Base-by-base conservation (phyloP, 2,888 invertebrate species). In the Pherbina coryleti region DNA sequence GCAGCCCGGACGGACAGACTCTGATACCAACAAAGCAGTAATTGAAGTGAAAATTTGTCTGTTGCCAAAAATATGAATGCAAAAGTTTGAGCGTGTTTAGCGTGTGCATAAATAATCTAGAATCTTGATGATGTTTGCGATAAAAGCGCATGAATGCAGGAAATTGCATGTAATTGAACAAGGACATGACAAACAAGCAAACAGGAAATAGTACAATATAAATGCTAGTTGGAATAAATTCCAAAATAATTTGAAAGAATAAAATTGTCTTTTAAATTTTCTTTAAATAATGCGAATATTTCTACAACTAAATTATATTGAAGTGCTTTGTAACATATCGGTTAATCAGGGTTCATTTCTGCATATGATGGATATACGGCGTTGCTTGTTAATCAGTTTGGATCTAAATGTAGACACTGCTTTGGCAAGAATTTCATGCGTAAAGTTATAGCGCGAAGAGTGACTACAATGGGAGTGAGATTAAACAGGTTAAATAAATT, bases 331-430 rank as follows among this genome's bases (percentile, higher is more conserved):
- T 9, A 25, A 60, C 28, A 28, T 8, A 66, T n/a, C 17, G 19
- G 11, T 44, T n/a, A 14, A 70, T 72, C 74, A 89, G 5, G 94
- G 94, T 82, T 94, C 93, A 88, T 94, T 94, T 86, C 97, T 91
- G 87, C 93, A 94, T 84, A 97, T 96, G 22, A 97, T 91, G 9
- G 97, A 97, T 84, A 97, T 93, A 83, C 97, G 90, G 84, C 97
- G 91, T 55, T 90, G 90, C 86, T 94, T 93, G 3, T 88, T 84
- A 9, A 97, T 86, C 67, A 88, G 86, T 79, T 90, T 84, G 0
- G 92, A 93, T 82, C 92, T 90, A 86, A 95, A 96, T 60, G 89
- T 84, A 9, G 96, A 95, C 4, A 92, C 90, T 22, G 93, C 91
- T 72, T 93, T 92, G 37, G 90, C 90, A 64, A 97, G 91, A 83